Percentiles rank a stretch among this genome's conserved stretches.
Evolutionary conservation across 2,888 invertebrate species (phyloP).

Genomic region (Sarcophaga rosellei): DNA sequence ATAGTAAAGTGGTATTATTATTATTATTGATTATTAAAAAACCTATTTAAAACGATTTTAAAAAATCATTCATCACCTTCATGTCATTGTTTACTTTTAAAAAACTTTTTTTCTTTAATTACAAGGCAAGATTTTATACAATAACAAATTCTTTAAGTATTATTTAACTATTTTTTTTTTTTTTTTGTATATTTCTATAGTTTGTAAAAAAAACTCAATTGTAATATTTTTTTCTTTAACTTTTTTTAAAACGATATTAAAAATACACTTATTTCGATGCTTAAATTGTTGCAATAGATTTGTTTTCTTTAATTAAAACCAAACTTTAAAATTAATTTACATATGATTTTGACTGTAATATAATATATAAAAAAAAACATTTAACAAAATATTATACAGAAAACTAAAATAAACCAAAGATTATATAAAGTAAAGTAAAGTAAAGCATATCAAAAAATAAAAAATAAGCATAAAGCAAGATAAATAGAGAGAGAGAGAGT

Average conservation of each 20-base stretch:
- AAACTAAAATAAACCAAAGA: no score
- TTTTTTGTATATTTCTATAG: slow-evolving; percentile 2
- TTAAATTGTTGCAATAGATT: slow-evolving; percentile 47
- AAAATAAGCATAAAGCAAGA: no score
- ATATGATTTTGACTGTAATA: background rate
- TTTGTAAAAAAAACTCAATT: slow-evolving; percentile 2
- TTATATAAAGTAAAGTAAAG: no score
- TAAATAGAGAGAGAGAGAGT: no score
- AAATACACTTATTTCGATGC: slow-evolving; percentile 55
- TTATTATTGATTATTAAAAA: slow-evolving; percentile 38
- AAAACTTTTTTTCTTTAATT: slow-evolving; percentile 2
- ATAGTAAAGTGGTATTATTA: background rate
- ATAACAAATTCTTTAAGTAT: slow-evolving; percentile 54
- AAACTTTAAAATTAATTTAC: background rate
- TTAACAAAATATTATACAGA: no score
- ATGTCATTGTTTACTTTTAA: no score
- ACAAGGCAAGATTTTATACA: slow-evolving; percentile 62
- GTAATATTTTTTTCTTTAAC: background rate
- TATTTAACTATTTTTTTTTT: slow-evolving; percentile 34
- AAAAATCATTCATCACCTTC: slow-evolving; percentile 19
- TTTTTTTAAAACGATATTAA: background rate
- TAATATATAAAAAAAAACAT: no score
- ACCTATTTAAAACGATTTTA: slow-evolving; percentile 36
- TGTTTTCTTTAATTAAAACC: slow-evolving; percentile 15
- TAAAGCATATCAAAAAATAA: no score